phyloP scores from a whole-genome alignment of 2,888 invertebrate genomes.

The Catonia carolina region DNA sequence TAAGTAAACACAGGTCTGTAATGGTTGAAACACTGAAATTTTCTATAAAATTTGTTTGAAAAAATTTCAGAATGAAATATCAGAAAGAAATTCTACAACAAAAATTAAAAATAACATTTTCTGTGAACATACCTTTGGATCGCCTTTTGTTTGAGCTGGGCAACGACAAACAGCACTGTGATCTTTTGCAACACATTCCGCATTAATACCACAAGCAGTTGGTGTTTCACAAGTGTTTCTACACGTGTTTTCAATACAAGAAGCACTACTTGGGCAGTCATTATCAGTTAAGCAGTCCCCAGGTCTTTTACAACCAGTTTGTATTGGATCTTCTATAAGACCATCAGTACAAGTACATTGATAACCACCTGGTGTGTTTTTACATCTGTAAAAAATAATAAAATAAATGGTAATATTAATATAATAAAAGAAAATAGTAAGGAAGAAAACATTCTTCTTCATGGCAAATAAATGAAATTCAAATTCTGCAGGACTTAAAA shows the following conservation, averaged over 20 bases:
- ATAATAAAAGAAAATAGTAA: too few relatives aligned
- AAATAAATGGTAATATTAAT: too few relatives aligned
- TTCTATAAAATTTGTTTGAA: too few relatives aligned
- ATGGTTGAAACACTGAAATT: too few relatives aligned
- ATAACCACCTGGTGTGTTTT: conserved; percentile 71
- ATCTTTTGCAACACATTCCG: conserved; percentile 61
- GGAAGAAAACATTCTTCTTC: too few relatives aligned
- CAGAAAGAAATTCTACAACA: too few relatives aligned
- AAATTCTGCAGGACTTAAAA: too few relatives aligned
- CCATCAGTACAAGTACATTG: conserved; percentile 71
- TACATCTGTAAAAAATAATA: conserved; percentile 48
- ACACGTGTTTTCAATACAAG: conserved; percentile 68
- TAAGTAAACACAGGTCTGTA: too few relatives aligned
- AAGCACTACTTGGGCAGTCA: conserved; percentile 71
- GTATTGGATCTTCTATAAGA: conserved; percentile 67
- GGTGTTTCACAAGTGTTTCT: conserved; percentile 61
- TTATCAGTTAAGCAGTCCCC: conserved; percentile 73
- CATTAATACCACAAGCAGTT: conserved; percentile 64
- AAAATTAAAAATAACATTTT: too few relatives aligned
- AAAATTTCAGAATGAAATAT: too few relatives aligned
- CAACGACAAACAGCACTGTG: conserved; percentile 71
- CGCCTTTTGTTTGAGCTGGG: conserved; percentile 65
- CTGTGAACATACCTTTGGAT: conserved; percentile 51
- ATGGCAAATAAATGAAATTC: too few relatives aligned
- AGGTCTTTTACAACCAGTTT: conserved; percentile 69